Percentiles rank a stretch among this genome's conserved stretches.
These are phyloP conservation scores for Centrocercus urophasianus DNA, from an alignment of 2,113 vertebrate species.

Conservation along the genomic window DNA sequence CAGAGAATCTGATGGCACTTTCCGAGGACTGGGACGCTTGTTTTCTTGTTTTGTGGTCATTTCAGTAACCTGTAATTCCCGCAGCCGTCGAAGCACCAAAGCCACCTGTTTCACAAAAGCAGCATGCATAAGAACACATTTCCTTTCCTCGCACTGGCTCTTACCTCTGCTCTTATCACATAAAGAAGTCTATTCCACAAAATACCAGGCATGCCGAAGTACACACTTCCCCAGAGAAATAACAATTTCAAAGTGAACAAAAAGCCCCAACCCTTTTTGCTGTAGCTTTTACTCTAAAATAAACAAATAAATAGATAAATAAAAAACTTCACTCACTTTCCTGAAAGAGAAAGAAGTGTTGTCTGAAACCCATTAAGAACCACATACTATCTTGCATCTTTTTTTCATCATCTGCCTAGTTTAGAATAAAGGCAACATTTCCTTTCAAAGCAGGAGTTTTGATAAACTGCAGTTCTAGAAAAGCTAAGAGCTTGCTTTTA, in stretches of 20 bases:
- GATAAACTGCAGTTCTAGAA: neutral
- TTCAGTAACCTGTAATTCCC: slow-evolving; percentile 92
- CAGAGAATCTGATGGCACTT: slow-evolving; percentile 84
- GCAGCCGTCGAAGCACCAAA: slow-evolving; percentile 91
- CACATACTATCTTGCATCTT: neutral
- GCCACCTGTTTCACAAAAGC: slow-evolving; percentile 85
- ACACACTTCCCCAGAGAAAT: neutral
- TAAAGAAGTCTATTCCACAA: neutral
- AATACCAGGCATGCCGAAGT: neutral
- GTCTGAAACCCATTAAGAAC: neutral
- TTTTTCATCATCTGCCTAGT: neutral
- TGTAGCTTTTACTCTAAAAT: neutral
- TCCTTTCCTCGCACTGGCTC: neutral
- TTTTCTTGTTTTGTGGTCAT: slow-evolving; percentile 86
- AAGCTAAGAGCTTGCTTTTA: neutral
- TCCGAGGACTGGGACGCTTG: slow-evolving; percentile 90
- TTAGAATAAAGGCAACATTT: neutral
- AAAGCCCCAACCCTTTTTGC: neutral
- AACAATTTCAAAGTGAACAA: neutral
- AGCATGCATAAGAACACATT: neutral
- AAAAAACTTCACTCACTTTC: neutral
- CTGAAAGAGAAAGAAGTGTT: neutral
- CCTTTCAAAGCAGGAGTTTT: neutral
- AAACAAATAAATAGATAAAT: too few relatives aligned
- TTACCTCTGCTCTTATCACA: neutral